Evolutionary conservation across 1,140 invertebrate genomes (phyloP).

Genomic region (Ruditapes philippinarum): DNA sequence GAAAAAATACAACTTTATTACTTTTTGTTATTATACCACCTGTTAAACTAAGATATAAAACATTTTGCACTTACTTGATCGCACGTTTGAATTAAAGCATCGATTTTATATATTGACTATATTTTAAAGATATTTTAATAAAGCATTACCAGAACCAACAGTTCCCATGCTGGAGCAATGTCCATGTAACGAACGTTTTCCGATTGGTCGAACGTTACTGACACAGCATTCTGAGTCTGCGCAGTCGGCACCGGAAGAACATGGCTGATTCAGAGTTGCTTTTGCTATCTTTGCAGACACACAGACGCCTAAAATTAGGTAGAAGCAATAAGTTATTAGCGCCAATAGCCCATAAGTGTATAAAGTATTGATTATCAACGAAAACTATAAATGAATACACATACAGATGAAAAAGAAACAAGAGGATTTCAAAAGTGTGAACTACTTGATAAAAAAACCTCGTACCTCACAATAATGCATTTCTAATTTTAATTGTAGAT

Average conservation of each 20-base stretch:
- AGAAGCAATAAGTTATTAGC: neutral
- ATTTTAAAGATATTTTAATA: no score
- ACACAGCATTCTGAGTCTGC: slow-evolving; percentile 41
- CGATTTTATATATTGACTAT: no score
- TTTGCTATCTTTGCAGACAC: neutral
- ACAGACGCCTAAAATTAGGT: slow-evolving; percentile 13
- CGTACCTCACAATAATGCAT: no score
- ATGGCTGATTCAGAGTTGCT: slow-evolving; percentile 26
- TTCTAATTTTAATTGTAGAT: no score
- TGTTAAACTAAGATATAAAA: no score
- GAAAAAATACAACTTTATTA: no score
- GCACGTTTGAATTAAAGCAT: no score
- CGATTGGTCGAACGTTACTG: slow-evolving; percentile 34
- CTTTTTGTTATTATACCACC: no score
- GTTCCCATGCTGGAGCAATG: slow-evolving; percentile 38
- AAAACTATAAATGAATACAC: neutral
- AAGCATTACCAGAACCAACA: slow-evolving; percentile 33
- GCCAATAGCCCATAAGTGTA: neutral
- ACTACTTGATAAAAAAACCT: no score
- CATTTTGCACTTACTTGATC: no score
- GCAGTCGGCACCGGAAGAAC: slow-evolving; percentile 50
- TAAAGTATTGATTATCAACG: neutral
- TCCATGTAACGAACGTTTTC: neutral
- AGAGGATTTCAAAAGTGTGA: no score
- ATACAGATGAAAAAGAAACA: neutral